These are phyloP conservation scores for Diabrotica undecimpunctata DNA, from an alignment of 1,140 invertebrate species.

Conservation along the genomic window DNA sequence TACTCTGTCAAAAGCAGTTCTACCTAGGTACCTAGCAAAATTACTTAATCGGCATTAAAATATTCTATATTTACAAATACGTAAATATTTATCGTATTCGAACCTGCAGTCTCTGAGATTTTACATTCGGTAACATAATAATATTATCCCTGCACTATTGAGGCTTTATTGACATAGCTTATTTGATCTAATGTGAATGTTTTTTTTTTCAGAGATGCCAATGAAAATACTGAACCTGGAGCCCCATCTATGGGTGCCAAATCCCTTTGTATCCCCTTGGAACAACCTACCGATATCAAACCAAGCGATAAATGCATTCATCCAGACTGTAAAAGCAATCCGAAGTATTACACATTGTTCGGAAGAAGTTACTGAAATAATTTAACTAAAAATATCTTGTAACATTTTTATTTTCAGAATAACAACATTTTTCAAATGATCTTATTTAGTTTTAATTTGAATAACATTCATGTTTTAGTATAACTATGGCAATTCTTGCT, in stretches of 20 bases:
- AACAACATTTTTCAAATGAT: neutral
- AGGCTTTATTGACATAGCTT: too few species aligned
- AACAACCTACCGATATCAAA: conserved; percentile 68
- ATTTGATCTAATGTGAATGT: too few species aligned
- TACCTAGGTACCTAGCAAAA: too few species aligned
- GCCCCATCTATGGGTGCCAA: conserved; percentile 98
- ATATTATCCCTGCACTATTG: too few species aligned
- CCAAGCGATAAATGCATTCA: conserved; percentile 77
- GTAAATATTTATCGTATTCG: too few species aligned
- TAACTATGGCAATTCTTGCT: too few species aligned
- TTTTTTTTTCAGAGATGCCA: conserved; percentile 50
- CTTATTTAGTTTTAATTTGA: neutral
- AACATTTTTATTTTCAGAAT: neutral
- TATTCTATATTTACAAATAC: too few species aligned
- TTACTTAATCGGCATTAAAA: too few species aligned
- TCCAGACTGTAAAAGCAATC: conserved; percentile 76
- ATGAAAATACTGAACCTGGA: conserved; percentile 64
- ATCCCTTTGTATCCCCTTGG: conserved; percentile 93
- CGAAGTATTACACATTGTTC: conserved; percentile 88
- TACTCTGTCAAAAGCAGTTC: too few species aligned
- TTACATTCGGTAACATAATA: too few species aligned
- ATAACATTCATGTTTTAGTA: too few species aligned
- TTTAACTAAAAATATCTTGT: neutral
- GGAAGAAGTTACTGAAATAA: conserved; percentile 83
- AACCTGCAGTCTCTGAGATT: too few species aligned